phyloP scores from a whole-genome alignment of 1,140 invertebrate species.

The Dendroctonus ponderosae region DNA sequence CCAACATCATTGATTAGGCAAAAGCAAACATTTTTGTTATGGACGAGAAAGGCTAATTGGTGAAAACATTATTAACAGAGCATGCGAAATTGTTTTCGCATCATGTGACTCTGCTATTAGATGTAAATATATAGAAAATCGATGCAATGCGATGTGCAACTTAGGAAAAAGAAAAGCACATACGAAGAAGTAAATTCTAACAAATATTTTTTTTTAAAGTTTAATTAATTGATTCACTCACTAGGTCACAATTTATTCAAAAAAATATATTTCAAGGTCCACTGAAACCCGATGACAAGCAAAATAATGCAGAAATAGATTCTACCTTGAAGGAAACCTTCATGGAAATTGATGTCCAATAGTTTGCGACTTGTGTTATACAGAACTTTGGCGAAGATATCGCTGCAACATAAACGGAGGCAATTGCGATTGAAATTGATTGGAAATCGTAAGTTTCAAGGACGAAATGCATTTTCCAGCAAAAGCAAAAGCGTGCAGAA shows the following conservation, averaged over 20 bases:
- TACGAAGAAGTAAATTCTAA: too few relatives aligned
- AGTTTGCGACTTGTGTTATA: constrained; percentile 36
- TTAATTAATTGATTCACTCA: constrained; percentile 14
- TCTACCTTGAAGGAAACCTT: constrained; percentile 24
- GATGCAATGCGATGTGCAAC: too few relatives aligned
- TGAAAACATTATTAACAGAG: too few relatives aligned
- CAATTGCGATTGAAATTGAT: constrained; percentile 28
- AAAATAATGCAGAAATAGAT: constrained; percentile 28
- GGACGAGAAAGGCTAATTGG: too few relatives aligned
- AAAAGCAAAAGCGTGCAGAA: too few relatives aligned
- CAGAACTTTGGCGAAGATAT: constrained; percentile 35
- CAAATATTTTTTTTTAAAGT: constrained; percentile 31
- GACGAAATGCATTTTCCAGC: constrained; percentile 17
- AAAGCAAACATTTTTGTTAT: too few relatives aligned
- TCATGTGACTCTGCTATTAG: too few relatives aligned
- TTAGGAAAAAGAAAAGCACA: too few relatives aligned
- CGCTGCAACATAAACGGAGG: constrained; percentile 35
- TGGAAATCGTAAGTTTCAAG: constrained; percentile 30
- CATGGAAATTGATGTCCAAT: constrained; percentile 35
- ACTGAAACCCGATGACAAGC: constrained; percentile 24
- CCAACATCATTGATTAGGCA: too few relatives aligned
- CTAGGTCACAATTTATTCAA: constrained; percentile 23
- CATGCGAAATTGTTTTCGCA: too few relatives aligned
- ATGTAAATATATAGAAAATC: too few relatives aligned
- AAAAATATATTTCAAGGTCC: constrained; percentile 27